Evolutionary conservation across 1,140 invertebrate genomes (phyloP).

Genomic region (Charaxes varanes): DNA sequence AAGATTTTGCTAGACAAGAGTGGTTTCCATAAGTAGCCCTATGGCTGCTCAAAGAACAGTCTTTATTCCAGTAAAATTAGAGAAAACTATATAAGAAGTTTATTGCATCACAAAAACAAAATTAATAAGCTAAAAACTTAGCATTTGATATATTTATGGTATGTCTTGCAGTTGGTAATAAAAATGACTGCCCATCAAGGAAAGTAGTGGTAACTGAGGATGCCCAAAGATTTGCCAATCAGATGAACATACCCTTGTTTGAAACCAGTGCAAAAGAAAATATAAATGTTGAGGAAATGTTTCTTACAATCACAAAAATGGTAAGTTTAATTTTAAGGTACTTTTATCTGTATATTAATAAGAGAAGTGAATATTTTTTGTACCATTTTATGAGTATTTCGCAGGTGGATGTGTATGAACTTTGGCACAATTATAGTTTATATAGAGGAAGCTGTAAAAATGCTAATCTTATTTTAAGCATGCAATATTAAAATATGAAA

Average conservation of each 20-base stretch:
- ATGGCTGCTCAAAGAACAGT: too few species aligned
- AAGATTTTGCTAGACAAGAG: too few species aligned
- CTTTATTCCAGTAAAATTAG: too few species aligned
- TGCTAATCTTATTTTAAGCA: too few species aligned
- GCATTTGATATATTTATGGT: conserved; percentile 4
- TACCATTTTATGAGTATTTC: too few species aligned
- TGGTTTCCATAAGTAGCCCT: too few species aligned
- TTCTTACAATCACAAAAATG: conserved; percentile 82
- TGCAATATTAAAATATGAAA: too few species aligned
- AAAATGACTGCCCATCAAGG: conserved; percentile 97
- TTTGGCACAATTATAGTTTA: neutral
- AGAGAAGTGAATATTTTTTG: too few species aligned
- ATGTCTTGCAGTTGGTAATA: conserved; percentile 93
- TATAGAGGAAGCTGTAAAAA: too few species aligned
- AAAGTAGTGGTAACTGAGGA: conserved; percentile 98
- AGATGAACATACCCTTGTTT: conserved; percentile 97
- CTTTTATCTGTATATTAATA: too few species aligned
- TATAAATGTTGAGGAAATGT: conserved; percentile 98
- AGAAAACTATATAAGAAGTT: too few species aligned
- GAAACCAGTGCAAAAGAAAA: conserved; percentile 99
- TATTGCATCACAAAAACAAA: too few species aligned
- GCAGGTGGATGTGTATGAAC: neutral
- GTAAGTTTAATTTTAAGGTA: conserved; percentile 43
- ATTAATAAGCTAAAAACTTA: neutral
- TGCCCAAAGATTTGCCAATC: conserved; percentile 95